Conservation (phyloP, 2,888 invertebrate genomes). For the Eupithecia exiguata region DNA sequence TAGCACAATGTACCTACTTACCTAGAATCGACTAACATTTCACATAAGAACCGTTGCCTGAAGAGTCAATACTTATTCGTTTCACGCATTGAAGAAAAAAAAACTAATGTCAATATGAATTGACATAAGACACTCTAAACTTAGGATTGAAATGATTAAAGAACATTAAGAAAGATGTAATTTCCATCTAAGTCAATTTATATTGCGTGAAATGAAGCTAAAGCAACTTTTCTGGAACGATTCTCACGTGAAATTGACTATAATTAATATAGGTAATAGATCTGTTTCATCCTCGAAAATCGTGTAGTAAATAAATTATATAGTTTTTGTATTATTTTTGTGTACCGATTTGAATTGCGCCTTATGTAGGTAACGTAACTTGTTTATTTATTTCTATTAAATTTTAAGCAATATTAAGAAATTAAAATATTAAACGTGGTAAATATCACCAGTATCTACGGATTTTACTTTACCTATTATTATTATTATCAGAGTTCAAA, state of each 20-base stretch:
- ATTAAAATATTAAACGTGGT: constrained; percentile 72
- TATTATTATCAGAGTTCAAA: neutral
- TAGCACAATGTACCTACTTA: neutral
- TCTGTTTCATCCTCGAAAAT: neutral
- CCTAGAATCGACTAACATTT: neutral
- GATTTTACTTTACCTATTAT: constrained; percentile 47
- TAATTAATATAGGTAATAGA: neutral
- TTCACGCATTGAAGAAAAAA: too few relatives aligned
- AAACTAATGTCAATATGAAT: too few relatives aligned
- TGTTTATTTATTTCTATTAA: constrained; percentile 78
- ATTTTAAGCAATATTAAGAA: constrained; percentile 81
- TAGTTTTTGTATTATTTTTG: constrained; percentile 50
- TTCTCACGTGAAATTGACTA: neutral
- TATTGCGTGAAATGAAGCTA: too few relatives aligned
- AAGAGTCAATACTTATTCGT: too few relatives aligned
- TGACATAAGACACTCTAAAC: too few relatives aligned
- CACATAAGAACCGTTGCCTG: too few relatives aligned
- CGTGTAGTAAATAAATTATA: neutral
- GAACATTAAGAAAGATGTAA: too few relatives aligned
- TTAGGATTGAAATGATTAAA: neutral
- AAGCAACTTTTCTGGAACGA: too few relatives aligned
- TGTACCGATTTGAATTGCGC: constrained; percentile 63
- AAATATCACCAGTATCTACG: constrained; percentile 60
- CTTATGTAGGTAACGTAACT: constrained; percentile 65
- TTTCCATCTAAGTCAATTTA: neutral